phyloP scores from a whole-genome alignment of 2,113 vertebrate species.

The Seriola rivoliana region DNA sequence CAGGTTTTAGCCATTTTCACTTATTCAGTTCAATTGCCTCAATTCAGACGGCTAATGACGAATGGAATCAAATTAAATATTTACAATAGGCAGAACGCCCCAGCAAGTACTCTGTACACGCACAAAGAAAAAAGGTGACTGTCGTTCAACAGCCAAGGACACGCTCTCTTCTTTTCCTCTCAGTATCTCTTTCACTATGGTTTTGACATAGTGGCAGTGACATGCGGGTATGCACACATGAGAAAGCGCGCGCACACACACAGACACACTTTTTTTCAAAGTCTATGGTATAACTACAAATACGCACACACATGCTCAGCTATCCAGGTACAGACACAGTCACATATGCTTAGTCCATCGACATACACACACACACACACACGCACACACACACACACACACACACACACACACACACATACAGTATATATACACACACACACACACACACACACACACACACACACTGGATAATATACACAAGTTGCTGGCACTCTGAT shows the following conservation, averaged over 20 bases:
- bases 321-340: constrained; percentile 46
- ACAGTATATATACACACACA: no score
- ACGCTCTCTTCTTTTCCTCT: constrained; percentile 43
- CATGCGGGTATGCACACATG: constrained; percentile 40
- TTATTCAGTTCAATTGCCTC: constrained; percentile 45
- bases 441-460: constrained; percentile 14
- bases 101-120: constrained; percentile 31
- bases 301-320: constrained; percentile 43
- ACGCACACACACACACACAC: constrained; percentile 26
- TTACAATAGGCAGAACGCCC: constrained; percentile 64
- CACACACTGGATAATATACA: constrained; percentile 71
- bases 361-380: constrained; percentile 34
- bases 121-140: constrained; percentile 66
- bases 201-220: constrained; percentile 51
- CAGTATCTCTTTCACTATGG: constrained; percentile 31
- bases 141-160: constrained; percentile 72
- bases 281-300: constrained; percentile 38
- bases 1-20: constrained; percentile 43
- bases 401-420: constrained; percentile 27
- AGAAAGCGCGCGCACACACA: not conserved
- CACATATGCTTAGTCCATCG: constrained; percentile 47
- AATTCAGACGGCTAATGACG: constrained; percentile 55
- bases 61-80: constrained; percentile 70
- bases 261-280: constrained; percentile 4
- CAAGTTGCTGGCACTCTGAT: constrained; percentile 78